phyloP scores from a whole-genome alignment of 2,113 vertebrate genomes.

The Seriola aureovittata region DNA sequence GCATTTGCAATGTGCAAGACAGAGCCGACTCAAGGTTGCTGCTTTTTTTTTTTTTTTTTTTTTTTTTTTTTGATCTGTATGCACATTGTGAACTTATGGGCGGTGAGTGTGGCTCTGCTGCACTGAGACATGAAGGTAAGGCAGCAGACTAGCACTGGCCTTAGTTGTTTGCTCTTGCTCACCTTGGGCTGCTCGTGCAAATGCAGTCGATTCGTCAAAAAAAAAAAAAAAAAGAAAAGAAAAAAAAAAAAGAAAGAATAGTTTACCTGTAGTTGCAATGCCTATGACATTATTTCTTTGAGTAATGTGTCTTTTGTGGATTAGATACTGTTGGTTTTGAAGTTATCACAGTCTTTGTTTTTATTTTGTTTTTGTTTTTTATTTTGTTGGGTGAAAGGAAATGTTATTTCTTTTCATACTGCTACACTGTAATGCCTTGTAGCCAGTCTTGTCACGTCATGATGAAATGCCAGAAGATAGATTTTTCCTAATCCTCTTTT shows the following conservation, averaged over 20 bases:
- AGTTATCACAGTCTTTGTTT: constrained; percentile 34
- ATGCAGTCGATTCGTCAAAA: constrained; percentile 54
- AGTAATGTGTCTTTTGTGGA: constrained; percentile 65
- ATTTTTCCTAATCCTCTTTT: constrained; percentile 10
- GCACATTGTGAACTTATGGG: constrained; percentile 65
- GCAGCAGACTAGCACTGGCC: constrained; percentile 48
- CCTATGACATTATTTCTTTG: constrained; percentile 68
- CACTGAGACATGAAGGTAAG: constrained; percentile 40
- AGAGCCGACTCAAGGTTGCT: constrained; percentile 58
- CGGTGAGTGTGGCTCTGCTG: constrained; percentile 46
- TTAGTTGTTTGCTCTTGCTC: constrained; percentile 29
- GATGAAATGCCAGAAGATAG: constrained; percentile 45
- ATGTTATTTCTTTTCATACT: constrained; percentile 20
- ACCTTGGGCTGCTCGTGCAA: constrained; percentile 51
- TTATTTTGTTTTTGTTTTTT: constrained; percentile 15
- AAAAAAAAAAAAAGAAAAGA: constrained; percentile 7
- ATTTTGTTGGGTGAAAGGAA: constrained; percentile 30
- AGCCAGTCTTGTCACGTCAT: constrained; percentile 15
- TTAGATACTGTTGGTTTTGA: constrained; percentile 59
- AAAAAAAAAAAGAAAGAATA: constrained; percentile 2
- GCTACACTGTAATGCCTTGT: constrained; percentile 26
- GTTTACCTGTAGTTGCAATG: constrained; percentile 69
- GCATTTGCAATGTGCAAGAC: constrained; percentile 71
- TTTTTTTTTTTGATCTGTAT: constrained; percentile 63
- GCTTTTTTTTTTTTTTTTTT: constrained; percentile 67